Evolutionary conservation across 2,113 vertebrate genomes (phyloP).

Genomic region (Caranx melampygus): DNA sequence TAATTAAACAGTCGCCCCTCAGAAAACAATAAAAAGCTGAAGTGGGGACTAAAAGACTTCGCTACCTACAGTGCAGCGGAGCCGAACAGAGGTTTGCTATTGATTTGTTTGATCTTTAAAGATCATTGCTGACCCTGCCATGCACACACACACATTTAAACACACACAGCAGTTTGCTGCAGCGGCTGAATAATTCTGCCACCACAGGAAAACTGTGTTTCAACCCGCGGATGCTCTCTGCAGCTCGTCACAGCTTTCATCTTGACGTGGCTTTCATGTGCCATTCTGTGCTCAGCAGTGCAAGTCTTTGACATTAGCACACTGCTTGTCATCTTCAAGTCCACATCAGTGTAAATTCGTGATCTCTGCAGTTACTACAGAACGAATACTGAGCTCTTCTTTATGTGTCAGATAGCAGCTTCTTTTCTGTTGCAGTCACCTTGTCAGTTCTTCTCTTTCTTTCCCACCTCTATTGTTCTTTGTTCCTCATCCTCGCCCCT

Average conservation of each 20-base stretch:
- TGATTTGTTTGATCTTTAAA: slow-evolving; percentile 67
- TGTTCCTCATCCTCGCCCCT: background rate
- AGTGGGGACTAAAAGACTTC: background rate
- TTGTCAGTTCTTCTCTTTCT: slow-evolving; percentile 21
- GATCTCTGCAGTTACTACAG: slow-evolving; percentile 38
- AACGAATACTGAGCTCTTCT: slow-evolving; percentile 18
- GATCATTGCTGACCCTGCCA: slow-evolving; percentile 46
- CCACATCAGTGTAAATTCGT: slow-evolving; percentile 40
- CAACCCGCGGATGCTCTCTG: slow-evolving; percentile 19
- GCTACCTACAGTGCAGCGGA: slow-evolving; percentile 19
- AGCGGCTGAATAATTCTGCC: slow-evolving; percentile 67
- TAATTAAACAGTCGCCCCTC: slow-evolving; percentile 14
- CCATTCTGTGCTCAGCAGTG: slow-evolving; percentile 46
- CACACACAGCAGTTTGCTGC: slow-evolving; percentile 58
- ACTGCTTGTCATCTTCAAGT: slow-evolving; percentile 50
- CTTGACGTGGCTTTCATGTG: slow-evolving; percentile 66
- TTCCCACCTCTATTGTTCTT: slow-evolving; percentile 3
- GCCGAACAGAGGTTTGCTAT: slow-evolving; percentile 36
- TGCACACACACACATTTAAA: slow-evolving; percentile 34
- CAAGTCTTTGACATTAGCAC: slow-evolving; percentile 57
- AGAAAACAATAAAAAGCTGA: slow-evolving; percentile 12
- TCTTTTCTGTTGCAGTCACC: slow-evolving; percentile 40
- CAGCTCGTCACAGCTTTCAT: slow-evolving; percentile 62
- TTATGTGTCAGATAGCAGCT: slow-evolving; percentile 21
- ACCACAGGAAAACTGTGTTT: slow-evolving; percentile 42